Evolutionary conservation across 2,113 vertebrate genomes (phyloP), one percentile per base, ranked within the genome.

Genomic region (Fregetta grallaria): DNA sequence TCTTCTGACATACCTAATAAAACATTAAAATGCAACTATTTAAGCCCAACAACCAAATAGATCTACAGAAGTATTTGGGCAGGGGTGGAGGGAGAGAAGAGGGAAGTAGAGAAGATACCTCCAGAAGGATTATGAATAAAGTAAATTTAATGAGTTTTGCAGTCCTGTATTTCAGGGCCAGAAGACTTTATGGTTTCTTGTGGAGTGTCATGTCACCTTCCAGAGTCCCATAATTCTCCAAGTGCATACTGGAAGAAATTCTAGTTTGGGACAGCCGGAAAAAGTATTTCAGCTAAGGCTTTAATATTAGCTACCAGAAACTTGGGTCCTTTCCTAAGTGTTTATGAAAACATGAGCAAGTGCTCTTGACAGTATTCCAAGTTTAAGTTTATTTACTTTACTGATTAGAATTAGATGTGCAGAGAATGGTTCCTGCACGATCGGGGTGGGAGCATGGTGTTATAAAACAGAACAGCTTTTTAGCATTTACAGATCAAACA

Each of bases 371-470:
- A 89, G 53, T 80, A 68, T 82, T 71, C 93, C 89, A 63, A 90
- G 84, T 88, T 90, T 95, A 92, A 96, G 65, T 95, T 96, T 96
- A 90, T 97, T 94, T 94, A 95, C 40, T 86, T 88, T 86, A 62
- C 67, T 83, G 78, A 80, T 80, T 86, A 89, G 86, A 88, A 91
- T 79, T 56, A 68, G 66, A 90, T 75, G 91, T 86, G 40, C 82
- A 76, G 68, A 65, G 71, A 88, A 17, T 10, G 68, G 59, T 8
- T 76, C 79, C 84, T 49, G 11, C 82, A 79, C 6, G 44, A 87
- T 3, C 78, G 71, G 77, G 78, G 77, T 71, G 74, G 67, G 17
- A 68, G 21, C 27, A 10, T 26, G 38, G 59, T 58, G 49, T 82
- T 82, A 88, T 49, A 72, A 85, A 92, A 62, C 73, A 82, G 66